Percentiles rank a stretch among this genome's conserved stretches.
Evolutionary conservation across 2,888 invertebrate genomes (phyloP).

Genomic region (Gymnoscelis rufifasciata): DNA sequence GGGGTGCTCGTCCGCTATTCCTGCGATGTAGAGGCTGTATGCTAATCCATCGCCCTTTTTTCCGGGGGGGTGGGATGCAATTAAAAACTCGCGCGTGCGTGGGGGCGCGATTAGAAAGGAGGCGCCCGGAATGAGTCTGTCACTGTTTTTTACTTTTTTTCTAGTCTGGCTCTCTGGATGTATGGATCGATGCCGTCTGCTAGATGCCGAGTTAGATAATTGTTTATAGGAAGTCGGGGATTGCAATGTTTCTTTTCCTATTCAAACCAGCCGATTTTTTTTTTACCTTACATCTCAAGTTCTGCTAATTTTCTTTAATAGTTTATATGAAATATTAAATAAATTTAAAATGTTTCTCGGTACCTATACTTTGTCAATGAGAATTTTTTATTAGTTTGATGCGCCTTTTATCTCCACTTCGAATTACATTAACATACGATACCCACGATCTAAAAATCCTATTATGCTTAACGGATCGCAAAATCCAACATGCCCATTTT

Average conservation of each 20-base stretch:
- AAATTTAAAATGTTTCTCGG: too few relatives aligned
- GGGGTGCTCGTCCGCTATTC: conserved; percentile 55
- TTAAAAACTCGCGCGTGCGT: conserved; percentile 79
- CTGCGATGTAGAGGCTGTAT: conserved; percentile 67
- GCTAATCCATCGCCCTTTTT: conserved; percentile 78
- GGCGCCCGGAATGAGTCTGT: conserved; percentile 74
- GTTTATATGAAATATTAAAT: too few relatives aligned
- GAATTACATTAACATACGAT: too few relatives aligned
- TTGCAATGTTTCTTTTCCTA: neutral
- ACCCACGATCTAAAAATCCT: too few relatives aligned
- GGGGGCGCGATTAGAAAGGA: conserved; percentile 76
- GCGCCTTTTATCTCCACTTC: too few relatives aligned
- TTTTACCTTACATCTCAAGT: too few relatives aligned
- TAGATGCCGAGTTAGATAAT: conserved; percentile 21
- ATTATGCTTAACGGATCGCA: neutral
- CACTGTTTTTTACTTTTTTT: conserved; percentile 73
- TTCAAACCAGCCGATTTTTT: neutral
- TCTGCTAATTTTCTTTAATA: too few relatives aligned
- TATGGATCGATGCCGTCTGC: conserved; percentile 55
- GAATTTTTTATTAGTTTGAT: too few relatives aligned
- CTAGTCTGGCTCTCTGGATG: conserved; percentile 65
- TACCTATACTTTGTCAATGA: too few relatives aligned
- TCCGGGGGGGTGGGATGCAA: conserved; percentile 74
- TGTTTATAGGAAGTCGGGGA: conserved; percentile 19
- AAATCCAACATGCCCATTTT: conserved; percentile 6